Percentiles rank a stretch among this genome's conserved stretches.
Evolutionary conservation across 2,888 invertebrate genomes (phyloP).

Genomic region (Protophormia terraenovae): DNA sequence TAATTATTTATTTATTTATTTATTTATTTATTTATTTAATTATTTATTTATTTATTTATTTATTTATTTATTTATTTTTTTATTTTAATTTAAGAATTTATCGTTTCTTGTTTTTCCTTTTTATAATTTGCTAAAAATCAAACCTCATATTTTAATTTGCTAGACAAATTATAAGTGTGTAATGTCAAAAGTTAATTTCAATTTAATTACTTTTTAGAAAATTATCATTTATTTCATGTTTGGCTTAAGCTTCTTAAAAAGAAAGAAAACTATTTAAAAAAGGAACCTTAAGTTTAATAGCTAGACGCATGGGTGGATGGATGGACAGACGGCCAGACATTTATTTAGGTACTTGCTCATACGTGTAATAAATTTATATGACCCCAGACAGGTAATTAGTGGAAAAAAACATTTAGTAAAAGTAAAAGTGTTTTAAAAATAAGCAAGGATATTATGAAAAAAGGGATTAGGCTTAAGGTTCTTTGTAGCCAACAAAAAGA

Average conservation of each 20-base stretch:
- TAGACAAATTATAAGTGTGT: neutral
- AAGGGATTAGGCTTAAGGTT: neutral
- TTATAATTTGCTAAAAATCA: neutral
- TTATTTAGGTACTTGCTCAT: neutral
- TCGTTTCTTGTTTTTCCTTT: neutral
- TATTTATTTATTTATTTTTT: too few species aligned
- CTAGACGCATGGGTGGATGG: too few species aligned
- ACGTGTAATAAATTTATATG: neutral
- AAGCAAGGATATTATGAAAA: neutral
- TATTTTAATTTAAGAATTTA: too few species aligned
- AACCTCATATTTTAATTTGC: neutral
- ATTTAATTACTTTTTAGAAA: conserved; percentile 49
- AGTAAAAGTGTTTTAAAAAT: neutral
- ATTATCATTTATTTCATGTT: neutral
- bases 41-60: too few species aligned
- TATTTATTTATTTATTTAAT: too few species aligned
- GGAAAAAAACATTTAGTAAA: neutral
- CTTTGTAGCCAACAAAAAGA: neutral
- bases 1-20: too few species aligned
- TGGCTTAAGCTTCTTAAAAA: neutral
- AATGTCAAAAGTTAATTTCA: conserved; percentile 48
- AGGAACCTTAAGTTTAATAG: neutral
- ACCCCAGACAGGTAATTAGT: conserved; percentile 4
- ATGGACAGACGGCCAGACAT: neutral
- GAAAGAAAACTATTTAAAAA: neutral